Evolutionary conservation across 2,888 invertebrate species (phyloP), one percentile per base, ranked within the genome.

Genomic region (Invenusta paracnida): DNA sequence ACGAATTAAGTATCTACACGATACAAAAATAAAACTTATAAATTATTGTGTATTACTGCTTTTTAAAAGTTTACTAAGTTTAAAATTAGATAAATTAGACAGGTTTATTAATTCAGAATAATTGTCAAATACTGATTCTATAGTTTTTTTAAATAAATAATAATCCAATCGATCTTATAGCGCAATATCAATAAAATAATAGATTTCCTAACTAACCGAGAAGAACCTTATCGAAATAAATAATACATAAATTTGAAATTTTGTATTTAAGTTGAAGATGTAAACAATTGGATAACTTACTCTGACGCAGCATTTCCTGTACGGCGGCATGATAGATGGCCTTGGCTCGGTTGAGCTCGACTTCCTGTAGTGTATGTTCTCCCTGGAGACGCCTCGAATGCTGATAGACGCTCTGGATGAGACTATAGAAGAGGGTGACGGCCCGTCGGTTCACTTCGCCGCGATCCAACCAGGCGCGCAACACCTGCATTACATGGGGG

Each of bases 401-500:
- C 1, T n/a, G 17, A 27, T 67, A 30, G 67, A 30, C 83, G 67
- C 48, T 30, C 48, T 83, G 83, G 28, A 83, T 30, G 27, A 83
- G 28, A 11, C 48, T 31, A 27, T 83, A 67, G 23, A 83, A 83
- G 17, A 30, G 83, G 48, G 11, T 27, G 0, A 30, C 83, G 1
- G n/a, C 1, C 23, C 67, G 48, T 1, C 83, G 83, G 83, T 31
- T 2, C 83, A 83, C 1, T 23, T 83, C 83, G 27, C 83, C 83
- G 1, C 67, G 29, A 30, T 83, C 83, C 81, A 83, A 27, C 83
- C 83, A 83, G 30, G 67, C 27, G 83, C 29, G 28, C 1, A 83
- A 27, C 23, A 23, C 23, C 66, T 29, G n/a, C 48, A 27, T 23
- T 23, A 30, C 83, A 1, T 83, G n/a, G 2, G 29, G 29, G 28